These are phyloP conservation scores for Serrognathus titanus DNA, from an alignment of 2,888 invertebrate genomes.

Conservation along the genomic window DNA sequence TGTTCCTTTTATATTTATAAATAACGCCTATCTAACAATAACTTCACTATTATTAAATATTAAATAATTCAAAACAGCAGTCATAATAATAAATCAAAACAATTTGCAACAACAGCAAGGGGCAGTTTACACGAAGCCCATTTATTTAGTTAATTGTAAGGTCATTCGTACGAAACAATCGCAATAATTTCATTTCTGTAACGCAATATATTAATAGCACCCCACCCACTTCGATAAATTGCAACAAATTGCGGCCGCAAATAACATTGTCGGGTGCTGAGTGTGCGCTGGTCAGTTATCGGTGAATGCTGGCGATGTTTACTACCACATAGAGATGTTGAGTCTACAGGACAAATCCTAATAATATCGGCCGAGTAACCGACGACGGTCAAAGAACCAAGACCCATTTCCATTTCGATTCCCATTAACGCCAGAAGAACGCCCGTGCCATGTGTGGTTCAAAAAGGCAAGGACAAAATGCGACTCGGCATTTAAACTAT, in stretches of 20 bases:
- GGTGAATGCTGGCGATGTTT: slow-evolving; percentile 21
- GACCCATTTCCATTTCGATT: no score
- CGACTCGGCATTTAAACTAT: no score
- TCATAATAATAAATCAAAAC: no score
- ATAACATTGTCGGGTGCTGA: slow-evolving; percentile 14
- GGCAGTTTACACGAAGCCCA: no score
- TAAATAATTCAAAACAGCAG: no score
- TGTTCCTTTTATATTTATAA: no score
- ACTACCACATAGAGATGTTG: slow-evolving; percentile 21
- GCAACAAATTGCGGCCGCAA: slow-evolving; percentile 15
- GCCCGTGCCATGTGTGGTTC: no score
- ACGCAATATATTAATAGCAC: slow-evolving; percentile 20
- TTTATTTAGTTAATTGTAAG: neutral
- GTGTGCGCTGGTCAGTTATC: slow-evolving; percentile 24
- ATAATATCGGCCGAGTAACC: slow-evolving; percentile 5
- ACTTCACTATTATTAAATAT: no score
- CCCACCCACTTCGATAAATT: slow-evolving; percentile 17
- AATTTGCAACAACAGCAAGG: no score
- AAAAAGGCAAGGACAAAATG: no score
- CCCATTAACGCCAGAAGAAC: no score
- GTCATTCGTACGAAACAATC: neutral
- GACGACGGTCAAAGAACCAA: neutral
- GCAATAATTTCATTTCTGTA: slow-evolving; percentile 11
- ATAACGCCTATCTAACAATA: no score
- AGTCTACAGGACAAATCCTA: slow-evolving; percentile 18